Conservation (phyloP, 2,113 vertebrate species). For the Gallinago media region DNA sequence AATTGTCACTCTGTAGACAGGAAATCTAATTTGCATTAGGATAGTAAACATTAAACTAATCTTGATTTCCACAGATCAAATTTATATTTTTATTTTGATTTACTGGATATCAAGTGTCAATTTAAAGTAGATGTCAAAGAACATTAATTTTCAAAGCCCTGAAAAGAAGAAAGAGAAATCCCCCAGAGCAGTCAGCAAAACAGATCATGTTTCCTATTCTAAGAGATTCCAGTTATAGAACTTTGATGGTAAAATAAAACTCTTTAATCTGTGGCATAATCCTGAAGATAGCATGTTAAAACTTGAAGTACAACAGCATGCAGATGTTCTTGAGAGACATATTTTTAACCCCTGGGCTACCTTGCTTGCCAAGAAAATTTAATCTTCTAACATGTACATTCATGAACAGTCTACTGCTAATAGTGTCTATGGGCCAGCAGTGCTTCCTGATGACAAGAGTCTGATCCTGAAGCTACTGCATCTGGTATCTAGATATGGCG, state of each 20-base stretch:
- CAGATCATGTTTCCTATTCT: constrained; percentile 41
- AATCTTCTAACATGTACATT: constrained; percentile 52
- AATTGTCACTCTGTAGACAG: constrained; percentile 15
- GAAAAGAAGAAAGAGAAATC: constrained; percentile 6
- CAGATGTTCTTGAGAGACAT: constrained; percentile 30
- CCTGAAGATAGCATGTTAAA: constrained; percentile 48
- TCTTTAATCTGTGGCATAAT: constrained; percentile 50
- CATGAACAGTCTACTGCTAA: background rate
- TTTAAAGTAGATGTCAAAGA: constrained; percentile 29
- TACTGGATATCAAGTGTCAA: constrained; percentile 30
- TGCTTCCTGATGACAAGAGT: background rate
- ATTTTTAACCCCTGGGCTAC: constrained; percentile 62
- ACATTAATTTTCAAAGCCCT: constrained; percentile 16
- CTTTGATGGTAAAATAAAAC: constrained; percentile 36
- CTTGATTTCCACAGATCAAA: constrained; percentile 47
- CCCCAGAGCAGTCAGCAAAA: constrained; percentile 14
- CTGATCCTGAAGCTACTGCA: background rate
- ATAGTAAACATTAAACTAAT: constrained; percentile 30
- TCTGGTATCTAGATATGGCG: background rate
- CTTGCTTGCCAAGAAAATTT: constrained; percentile 32
- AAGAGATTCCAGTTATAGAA: constrained; percentile 2
- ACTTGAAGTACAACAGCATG: constrained; percentile 48
- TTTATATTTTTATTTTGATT: constrained; percentile 52
- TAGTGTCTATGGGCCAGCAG: background rate
- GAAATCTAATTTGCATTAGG: constrained; percentile 43